Conservation (phyloP, 53 echinoderm and acorn worm genomes). For the Temnopleurus reevesii region DNA sequence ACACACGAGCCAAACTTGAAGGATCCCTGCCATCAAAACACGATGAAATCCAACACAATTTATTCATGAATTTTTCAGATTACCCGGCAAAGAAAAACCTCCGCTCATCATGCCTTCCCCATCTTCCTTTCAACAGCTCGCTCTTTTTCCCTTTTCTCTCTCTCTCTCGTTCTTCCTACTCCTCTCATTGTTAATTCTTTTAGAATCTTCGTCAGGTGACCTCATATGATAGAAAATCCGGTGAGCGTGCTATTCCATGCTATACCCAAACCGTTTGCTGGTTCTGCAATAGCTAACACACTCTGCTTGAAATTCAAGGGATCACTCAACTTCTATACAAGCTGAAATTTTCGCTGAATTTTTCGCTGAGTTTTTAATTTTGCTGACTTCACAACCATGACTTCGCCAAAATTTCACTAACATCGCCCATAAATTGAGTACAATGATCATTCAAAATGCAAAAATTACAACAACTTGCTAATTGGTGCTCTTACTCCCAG, state of each 20-base stretch:
- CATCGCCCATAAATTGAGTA: too few relatives aligned
- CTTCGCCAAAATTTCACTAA: too few relatives aligned
- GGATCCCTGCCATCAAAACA: background rate
- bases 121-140: background rate
- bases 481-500: too few relatives aligned
- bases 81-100: background rate
- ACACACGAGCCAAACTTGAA: background rate
- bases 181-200: background rate
- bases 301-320: background rate
- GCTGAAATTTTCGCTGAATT: too few relatives aligned
- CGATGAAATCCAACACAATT: conserved; percentile 41
- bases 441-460: too few relatives aligned
- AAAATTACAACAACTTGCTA: too few relatives aligned
- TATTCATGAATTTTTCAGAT: conserved; percentile 48
- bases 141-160: background rate
- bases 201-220: background rate
- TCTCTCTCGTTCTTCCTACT: background rate
- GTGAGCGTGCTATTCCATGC: background rate
- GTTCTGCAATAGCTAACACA: background rate
- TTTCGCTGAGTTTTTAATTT: too few relatives aligned
- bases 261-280: background rate
- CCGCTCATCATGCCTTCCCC: background rate
- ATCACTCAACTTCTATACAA: too few relatives aligned
- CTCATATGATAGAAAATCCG: background rate
- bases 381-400: too few relatives aligned